Percentiles rank a stretch among this genome's conserved stretches.
These are phyloP conservation scores for Leptinotarsa defecta DNA, from an alignment of 1,140 invertebrate species.

Conservation along the genomic window DNA sequence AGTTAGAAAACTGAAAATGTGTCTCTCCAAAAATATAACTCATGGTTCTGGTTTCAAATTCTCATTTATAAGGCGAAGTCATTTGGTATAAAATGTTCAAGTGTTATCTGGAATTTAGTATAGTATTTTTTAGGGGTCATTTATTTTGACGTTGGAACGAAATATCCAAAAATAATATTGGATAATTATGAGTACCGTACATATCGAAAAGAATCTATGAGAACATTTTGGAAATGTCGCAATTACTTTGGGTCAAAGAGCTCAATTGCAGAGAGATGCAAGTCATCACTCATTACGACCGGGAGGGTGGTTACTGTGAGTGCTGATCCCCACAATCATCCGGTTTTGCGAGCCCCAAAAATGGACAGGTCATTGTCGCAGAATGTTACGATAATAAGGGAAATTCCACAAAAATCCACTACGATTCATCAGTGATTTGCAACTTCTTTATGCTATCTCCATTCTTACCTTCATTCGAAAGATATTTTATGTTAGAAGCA, in stretches of 20 bases:
- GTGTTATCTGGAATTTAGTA: background rate
- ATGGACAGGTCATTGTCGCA: constrained; percentile 27
- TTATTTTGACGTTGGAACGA: constrained; percentile 16
- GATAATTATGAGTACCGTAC: constrained; percentile 19
- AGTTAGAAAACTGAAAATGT: too few relatives aligned
- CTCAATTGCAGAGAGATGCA: constrained; percentile 34
- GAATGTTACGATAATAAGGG: constrained; percentile 33
- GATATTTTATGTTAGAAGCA: too few relatives aligned
- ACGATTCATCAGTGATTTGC: too few relatives aligned
- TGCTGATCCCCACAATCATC: constrained; percentile 36
- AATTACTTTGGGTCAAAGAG: constrained; percentile 32
- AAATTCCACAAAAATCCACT: background rate
- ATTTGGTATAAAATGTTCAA: too few relatives aligned
- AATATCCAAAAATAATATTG: constrained; percentile 23
- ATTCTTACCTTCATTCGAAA: too few relatives aligned
- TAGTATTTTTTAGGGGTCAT: constrained; percentile 18
- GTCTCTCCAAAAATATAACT: too few relatives aligned
- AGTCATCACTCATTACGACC: constrained; percentile 34
- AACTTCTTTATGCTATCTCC: too few relatives aligned
- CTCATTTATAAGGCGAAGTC: too few relatives aligned
- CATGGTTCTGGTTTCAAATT: too few relatives aligned
- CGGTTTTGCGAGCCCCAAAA: constrained; percentile 13
- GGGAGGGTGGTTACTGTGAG: constrained; percentile 32
- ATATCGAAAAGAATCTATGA: constrained; percentile 13
- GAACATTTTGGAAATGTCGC: constrained; percentile 34